Evolutionary conservation across 2,888 invertebrate species (phyloP), one percentile per base, ranked within the genome.

Genomic region (Meiosimyza platycephala): DNA sequence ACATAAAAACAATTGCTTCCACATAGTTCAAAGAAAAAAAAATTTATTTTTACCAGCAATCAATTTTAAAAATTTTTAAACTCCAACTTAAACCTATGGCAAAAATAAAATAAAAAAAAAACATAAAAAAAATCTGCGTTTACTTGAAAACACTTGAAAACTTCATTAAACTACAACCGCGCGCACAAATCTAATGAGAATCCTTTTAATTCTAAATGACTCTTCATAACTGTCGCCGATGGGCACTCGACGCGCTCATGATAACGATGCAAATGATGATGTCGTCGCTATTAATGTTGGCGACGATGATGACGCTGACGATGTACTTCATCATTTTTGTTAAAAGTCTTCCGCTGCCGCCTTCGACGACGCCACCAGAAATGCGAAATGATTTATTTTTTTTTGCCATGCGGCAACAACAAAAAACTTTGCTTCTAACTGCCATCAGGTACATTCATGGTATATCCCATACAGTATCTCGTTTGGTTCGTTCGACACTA

Each of bases 201-300:
- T 70, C 54, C 70, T 63, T 69, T 70, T 70, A 70, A 63, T 47
- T 63, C 40, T 60, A 71, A 71, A 71, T 65, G 48, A 65, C 64
- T 71, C 64, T 65, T 59, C 59, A 57, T 18, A 47, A 59, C 28
- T 59, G 65, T 40, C 59, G 71, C 64, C 71, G 63, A 9, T 57
- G 63, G 64, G 51, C 52, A n/a, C 64, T 48, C 18, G 51, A 22
- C 64, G 40, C 40, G 40, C 4, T 40, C 9, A 40, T 40, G 40
- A 40, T 40, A 40, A 40, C 40, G 40, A 40, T 40, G 40, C 6
- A 9, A 9, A 40, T 9, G 51, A 7, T 15, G 48, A 12, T 12
- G 48, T 11, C 50, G 18, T n/a, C n/a, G 40, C n/a, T 28, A 3
- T 40, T 40, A 40, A 6, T 18, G 57, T 12, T 57, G 57, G 57